Evolutionary conservation across 92 coral and sea anemone genomes (phyloP), one percentile per base, ranked within the genome.

Genomic region (Epizoanthus stellaris): DNA sequence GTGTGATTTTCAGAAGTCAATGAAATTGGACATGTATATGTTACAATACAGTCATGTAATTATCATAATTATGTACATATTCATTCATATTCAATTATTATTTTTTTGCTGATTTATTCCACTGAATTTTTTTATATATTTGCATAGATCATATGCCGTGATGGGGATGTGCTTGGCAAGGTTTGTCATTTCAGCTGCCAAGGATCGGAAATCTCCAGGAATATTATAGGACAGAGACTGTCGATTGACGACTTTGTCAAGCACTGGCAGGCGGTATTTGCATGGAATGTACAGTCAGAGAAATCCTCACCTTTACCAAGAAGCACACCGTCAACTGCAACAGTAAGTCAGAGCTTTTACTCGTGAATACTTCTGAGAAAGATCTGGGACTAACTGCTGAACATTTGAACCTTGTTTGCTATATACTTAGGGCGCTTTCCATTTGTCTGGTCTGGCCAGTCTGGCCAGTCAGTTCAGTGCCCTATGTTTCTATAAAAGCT

Each of bases 91-190:
- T 45, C 9, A 45, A 6, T 45, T 45, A 45, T 45, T 45, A 0
- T n/a, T n/a, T n/a, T n/a, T 45, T 5, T 6, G 52, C 52, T 45
- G 4, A 45, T 45, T 45, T 45, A 45, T 45, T 45, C 52, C 52
- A 30, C 34, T 30, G 8, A 45, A 5, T 45, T 6, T 45, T 66
- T 10, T 66, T 3, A 0, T 66, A 10, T 21, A 23, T 66, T 12
- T 66, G 16, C 12, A 8, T 66, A 66, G 70, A 66, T 66, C 14
- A 34, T 66, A 23, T 66, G 70, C 70, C 30, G 15, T 23, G 70
- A 66, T 66, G 70, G 70, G 6, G 70, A 66, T 39, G 16, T 66
- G 4, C 70, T 66, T 66, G 70, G 70, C 39, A 66, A 66, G 70
- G 36, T 66, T 66, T 66, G 70, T 5, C 70, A 66, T 25, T 66